A percentile compares a stretch with the other conserved stretches of the same genome.
Evolutionary conservation across 2,888 invertebrate species (phyloP).

Genomic region (Apamea anceps): DNA sequence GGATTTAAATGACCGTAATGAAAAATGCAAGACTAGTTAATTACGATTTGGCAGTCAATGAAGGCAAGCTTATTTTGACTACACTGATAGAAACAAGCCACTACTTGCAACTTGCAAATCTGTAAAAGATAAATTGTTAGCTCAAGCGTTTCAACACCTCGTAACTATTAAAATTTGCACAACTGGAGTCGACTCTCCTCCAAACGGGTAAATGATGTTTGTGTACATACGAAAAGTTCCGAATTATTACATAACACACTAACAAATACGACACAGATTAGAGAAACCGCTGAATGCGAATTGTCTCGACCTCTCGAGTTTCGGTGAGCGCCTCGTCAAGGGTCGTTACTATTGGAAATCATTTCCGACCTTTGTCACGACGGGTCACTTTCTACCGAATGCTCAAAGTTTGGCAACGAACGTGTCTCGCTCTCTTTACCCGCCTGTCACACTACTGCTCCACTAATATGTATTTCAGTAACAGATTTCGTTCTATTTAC

Average conservation of each 20-base stretch:
- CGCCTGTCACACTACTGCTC: conserved; percentile 60
- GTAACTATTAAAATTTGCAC: conserved; percentile 24
- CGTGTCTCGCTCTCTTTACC: conserved; percentile 80
- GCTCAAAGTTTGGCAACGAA: conserved; percentile 73
- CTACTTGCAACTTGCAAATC: conserved; percentile 14
- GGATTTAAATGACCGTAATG: not conserved
- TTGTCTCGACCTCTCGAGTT: conserved; percentile 66
- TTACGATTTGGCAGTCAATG: not conserved
- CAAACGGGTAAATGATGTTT: conserved; percentile 14
- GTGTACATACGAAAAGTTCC: conserved; percentile 25
- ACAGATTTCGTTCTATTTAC: conserved; percentile 57
- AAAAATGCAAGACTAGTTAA: not conserved
- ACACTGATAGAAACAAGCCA: not conserved
- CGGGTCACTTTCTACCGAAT: conserved; percentile 83
- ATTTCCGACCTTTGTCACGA: conserved; percentile 88
- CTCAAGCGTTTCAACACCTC: conserved; percentile 13
- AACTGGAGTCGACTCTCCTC: conserved; percentile 7
- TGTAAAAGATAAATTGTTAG: not conserved
- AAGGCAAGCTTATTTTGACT: not conserved
- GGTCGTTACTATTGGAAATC: conserved; percentile 85
- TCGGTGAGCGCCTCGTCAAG: conserved; percentile 78
- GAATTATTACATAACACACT: conserved; percentile 42
- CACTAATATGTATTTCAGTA: conserved; percentile 59
- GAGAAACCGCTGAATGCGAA: conserved; percentile 69
- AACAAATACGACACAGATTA: conserved; percentile 64